These are phyloP conservation scores for Halictus rubicundus DNA, from an alignment of 1,140 invertebrate species.

Conservation along the genomic window DNA sequence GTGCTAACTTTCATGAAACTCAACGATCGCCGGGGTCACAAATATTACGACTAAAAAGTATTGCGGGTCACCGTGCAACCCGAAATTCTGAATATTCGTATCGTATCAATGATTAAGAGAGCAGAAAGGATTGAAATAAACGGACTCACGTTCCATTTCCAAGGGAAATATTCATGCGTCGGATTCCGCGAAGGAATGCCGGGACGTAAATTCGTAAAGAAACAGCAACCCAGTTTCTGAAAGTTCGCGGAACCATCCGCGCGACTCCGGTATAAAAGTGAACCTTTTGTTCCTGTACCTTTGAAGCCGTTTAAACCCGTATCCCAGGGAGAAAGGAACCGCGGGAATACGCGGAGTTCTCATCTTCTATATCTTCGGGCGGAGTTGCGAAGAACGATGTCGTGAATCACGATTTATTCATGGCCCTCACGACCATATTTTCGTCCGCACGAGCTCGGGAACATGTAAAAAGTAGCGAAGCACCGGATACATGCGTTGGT, in stretches of 20 bases:
- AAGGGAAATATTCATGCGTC: too few species aligned
- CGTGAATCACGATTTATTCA: constrained; percentile 2
- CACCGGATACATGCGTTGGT: too few species aligned
- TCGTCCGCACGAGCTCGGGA: neutral
- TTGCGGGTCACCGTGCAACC: neutral
- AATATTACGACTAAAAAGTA: too few species aligned
- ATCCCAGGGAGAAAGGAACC: neutral
- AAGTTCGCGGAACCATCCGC: constrained; percentile 14
- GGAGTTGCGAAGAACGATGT: neutral
- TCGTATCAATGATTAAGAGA: neutral
- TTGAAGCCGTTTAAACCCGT: neutral
- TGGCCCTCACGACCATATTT: neutral
- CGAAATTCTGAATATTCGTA: neutral
- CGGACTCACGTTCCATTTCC: neutral
- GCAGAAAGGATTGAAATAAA: neutral
- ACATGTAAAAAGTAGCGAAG: neutral
- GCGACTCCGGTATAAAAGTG: neutral
- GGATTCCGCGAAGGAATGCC: neutral
- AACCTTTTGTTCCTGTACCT: neutral
- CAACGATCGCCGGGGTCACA: neutral
- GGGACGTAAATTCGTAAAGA: neutral
- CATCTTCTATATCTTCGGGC: neutral
- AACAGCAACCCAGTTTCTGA: constrained; percentile 6
- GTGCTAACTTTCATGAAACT: neutral
- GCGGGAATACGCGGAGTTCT: too few species aligned